A percentile compares a stretch with the other conserved stretches of the same genome.
Evolutionary conservation across 2,888 invertebrate genomes (phyloP).

Genomic region (Pantelozetes paolii): DNA sequence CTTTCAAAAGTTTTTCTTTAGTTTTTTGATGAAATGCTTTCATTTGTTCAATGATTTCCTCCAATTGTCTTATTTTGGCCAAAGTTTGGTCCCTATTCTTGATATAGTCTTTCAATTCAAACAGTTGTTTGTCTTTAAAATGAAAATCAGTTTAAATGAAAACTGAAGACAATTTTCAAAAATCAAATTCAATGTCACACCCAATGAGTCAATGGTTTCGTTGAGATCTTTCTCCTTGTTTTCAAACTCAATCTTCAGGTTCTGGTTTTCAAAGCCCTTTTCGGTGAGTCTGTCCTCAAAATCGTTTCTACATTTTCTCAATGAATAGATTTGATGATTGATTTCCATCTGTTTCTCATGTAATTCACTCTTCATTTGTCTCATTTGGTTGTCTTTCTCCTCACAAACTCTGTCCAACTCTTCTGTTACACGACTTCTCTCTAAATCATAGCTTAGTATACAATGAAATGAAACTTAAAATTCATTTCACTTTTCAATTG

Average conservation of each 20-base stretch:
- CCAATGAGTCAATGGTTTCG: neutral
- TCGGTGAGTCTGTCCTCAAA: neutral
- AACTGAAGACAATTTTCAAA: neutral
- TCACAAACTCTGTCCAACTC: conserved; percentile 32
- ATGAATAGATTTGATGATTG: neutral
- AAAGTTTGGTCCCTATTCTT: neutral
- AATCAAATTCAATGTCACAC: neutral
- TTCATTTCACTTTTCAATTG: neutral
- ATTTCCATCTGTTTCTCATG: conserved; percentile 20
- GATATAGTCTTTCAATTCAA: conserved; percentile 22
- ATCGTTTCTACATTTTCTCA: neutral
- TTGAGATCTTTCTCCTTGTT: neutral
- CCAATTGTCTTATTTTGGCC: conserved; percentile 5
- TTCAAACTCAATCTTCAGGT: neutral
- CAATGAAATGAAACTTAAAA: neutral
- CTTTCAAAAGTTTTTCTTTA: neutral
- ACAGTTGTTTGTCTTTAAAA: conserved; percentile 6
- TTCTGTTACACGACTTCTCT: neutral
- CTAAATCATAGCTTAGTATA: neutral
- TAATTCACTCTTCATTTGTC: neutral
- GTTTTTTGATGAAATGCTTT: neutral
- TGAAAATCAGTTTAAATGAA: neutral
- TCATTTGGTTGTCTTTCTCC: conserved; percentile 2
- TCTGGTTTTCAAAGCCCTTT: neutral
- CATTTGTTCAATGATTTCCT: conserved; percentile 2